Conservation (phyloP, 2,797 vertebrate genomes). For the Rhabdomys pumilio region DNA sequence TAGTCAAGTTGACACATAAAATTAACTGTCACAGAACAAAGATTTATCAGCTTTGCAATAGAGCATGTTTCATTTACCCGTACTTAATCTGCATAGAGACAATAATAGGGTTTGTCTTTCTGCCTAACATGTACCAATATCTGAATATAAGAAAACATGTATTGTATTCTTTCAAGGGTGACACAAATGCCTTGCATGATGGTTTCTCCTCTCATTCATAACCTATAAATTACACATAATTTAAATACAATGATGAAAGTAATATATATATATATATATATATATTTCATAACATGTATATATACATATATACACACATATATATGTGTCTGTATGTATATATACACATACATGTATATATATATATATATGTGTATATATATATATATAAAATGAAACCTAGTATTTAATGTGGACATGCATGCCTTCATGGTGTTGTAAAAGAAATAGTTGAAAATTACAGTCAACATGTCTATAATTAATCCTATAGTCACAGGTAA, state of each 20-base stretch:
- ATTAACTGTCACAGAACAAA: neutral
- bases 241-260: neutral
- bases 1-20: conserved; percentile 8
- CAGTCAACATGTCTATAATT: neutral
- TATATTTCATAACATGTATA: too few relatives aligned
- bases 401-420: conserved; percentile 5
- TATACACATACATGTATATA: too few relatives aligned
- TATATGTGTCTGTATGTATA: too few relatives aligned
- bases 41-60: neutral
- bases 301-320: too few relatives aligned
- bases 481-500: neutral
- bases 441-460: neutral
- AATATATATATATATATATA: too few relatives aligned
- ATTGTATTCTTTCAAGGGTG: neutral
- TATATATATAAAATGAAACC: neutral
- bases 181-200: neutral
- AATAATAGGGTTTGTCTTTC: neutral
- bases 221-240: neutral
- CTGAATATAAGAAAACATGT: neutral
- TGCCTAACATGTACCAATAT: neutral
- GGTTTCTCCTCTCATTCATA: neutral
- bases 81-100: neutral
- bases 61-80: neutral
- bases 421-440: neutral
- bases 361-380: too few relatives aligned